Conservation (phyloP, 2,113 vertebrate species). For the Thalassarche chlororhynchos region DNA sequence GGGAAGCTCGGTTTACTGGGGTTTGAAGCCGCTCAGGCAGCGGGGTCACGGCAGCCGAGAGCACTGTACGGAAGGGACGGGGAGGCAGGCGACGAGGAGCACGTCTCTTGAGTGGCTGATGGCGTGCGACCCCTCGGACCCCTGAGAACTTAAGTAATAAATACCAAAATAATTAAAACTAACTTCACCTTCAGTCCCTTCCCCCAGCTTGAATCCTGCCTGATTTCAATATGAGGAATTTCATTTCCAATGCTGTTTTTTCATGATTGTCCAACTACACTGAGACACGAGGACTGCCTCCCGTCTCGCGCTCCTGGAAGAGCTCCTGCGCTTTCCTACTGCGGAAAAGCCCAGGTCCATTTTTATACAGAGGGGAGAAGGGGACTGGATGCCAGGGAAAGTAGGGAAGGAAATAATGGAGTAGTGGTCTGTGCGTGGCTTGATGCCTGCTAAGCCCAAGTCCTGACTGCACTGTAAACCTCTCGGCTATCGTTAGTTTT, state of each 20-base stretch:
- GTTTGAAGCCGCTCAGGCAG: background rate
- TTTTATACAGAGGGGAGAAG: background rate
- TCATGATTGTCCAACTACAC: fast-evolving
- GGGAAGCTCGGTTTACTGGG: background rate
- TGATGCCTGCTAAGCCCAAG: background rate
- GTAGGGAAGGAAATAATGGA: background rate
- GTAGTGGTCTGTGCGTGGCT: background rate
- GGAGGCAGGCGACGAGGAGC: background rate
- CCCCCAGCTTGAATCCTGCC: background rate
- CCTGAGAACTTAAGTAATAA: background rate
- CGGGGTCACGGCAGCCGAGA: no score
- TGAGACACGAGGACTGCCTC: background rate
- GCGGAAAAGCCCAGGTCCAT: background rate
- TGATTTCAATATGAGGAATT: background rate
- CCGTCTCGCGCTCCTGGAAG: background rate
- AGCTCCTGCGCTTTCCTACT: fast-evolving
- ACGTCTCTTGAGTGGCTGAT: background rate
- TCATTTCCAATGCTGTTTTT: background rate
- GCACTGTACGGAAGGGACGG: background rate
- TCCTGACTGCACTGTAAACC: fast-evolving
- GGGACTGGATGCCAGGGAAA: background rate
- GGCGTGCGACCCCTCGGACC: fast-evolving
- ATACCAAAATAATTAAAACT: background rate
- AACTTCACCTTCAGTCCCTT: background rate
- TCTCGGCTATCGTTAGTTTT: background rate